phyloP scores from a whole-genome alignment of 2,888 invertebrate species.

The Conops quadrifasciatus region DNA sequence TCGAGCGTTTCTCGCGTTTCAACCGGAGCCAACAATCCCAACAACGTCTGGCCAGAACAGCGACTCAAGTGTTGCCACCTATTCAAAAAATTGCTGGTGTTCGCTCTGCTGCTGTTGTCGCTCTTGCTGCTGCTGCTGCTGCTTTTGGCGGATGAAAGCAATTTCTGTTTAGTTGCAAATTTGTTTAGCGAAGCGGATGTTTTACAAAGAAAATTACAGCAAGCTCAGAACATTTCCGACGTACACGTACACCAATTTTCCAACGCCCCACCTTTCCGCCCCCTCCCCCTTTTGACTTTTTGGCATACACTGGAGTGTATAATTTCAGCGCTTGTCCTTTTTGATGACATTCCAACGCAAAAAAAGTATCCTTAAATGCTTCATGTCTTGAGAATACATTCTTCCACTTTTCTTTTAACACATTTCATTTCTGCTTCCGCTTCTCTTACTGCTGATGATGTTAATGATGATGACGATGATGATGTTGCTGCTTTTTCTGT shows the following conservation, averaged over 20 bases:
- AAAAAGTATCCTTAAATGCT: too few relatives aligned
- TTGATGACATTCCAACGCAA: too few relatives aligned
- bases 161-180: slow-evolving; percentile 29
- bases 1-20: too few relatives aligned
- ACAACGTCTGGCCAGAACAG: slow-evolving; percentile 14
- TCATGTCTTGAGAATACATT: too few relatives aligned
- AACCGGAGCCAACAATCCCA: too few relatives aligned
- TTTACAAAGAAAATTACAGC: slow-evolving; percentile 30
- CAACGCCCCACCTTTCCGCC: slow-evolving; percentile 2
- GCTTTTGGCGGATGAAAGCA: not conserved
- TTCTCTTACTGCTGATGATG: too few relatives aligned
- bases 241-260: not conserved
- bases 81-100: not conserved
- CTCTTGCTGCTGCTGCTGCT: not conserved
- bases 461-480: too few relatives aligned
- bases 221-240: slow-evolving; percentile 10
- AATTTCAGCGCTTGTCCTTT: too few relatives aligned
- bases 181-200: slow-evolving; percentile 34
- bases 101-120: not conserved
- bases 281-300: not conserved
- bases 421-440: too few relatives aligned
- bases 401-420: too few relatives aligned
- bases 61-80: slow-evolving; percentile 27
- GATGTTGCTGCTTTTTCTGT: too few relatives aligned
- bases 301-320: not conserved